Conservation (phyloP, 2,888 invertebrate genomes). For the Scaptomyza parva region DNA sequence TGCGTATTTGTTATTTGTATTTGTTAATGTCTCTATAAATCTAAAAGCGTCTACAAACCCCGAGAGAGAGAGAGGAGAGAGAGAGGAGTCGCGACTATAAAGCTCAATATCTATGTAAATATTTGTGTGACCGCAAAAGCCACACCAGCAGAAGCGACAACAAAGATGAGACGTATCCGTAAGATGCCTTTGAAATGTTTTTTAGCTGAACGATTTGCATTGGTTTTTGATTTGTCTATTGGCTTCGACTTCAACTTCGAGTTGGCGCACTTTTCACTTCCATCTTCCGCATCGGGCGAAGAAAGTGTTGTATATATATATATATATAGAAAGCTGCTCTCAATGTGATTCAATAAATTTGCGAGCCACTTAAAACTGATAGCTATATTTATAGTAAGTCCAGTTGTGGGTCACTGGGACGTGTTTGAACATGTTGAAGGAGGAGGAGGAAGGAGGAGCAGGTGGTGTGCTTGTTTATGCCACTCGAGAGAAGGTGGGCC, state of each 20-base stretch:
- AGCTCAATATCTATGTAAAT: conserved; percentile 67
- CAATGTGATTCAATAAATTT: conserved; percentile 77
- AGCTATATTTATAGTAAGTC: conserved; percentile 72
- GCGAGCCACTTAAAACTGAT: conserved; percentile 74
- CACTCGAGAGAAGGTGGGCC: conserved; percentile 24
- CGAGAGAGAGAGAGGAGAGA: too few species aligned
- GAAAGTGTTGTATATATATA: conserved; percentile 33
- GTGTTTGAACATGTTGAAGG: conserved; percentile 32
- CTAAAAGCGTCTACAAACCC: conserved; percentile 15
- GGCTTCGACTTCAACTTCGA: too few species aligned
- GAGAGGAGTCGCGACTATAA: conserved; percentile 28
- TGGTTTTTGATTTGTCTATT: conserved; percentile 40
- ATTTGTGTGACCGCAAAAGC: conserved; percentile 69
- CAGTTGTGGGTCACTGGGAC: conserved; percentile 70
- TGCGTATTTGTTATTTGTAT: neutral
- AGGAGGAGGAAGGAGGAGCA: conserved; percentile 16
- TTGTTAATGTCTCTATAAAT: conserved; percentile 46
- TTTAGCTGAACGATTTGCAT: conserved; percentile 42
- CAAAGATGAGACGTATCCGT: conserved; percentile 62
- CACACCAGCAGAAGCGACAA: conserved; percentile 31
- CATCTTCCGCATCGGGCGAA: conserved; percentile 54
- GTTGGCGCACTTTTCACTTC: conserved; percentile 61
- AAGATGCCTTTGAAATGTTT: conserved; percentile 79
- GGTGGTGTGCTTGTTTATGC: too few species aligned
- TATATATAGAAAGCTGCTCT: conserved; percentile 57